phyloP scores from a whole-genome alignment of 2,888 invertebrate species.

The Gisinianus flammeolus region DNA sequence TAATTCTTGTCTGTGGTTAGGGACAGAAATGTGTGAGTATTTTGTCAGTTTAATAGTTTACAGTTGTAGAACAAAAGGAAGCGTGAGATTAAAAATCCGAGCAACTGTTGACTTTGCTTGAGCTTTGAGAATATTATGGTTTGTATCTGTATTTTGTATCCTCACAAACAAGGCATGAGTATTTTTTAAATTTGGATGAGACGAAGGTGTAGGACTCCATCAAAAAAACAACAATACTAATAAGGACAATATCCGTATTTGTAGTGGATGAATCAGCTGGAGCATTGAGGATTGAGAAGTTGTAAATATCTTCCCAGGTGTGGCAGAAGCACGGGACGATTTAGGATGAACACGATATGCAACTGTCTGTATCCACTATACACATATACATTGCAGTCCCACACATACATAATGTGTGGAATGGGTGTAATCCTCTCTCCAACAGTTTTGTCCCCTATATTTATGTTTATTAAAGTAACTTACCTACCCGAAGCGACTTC shows the following conservation, averaged over 20 bases:
- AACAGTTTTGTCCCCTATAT: not conserved
- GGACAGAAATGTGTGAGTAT: not conserved
- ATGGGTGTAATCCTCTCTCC: too few species aligned
- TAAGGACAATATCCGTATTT: not conserved
- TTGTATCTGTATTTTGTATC: not conserved
- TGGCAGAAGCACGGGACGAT: too few species aligned
- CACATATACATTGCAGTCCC: not conserved
- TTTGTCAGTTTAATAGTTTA: not conserved
- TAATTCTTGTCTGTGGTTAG: not conserved
- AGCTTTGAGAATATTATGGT: conserved; percentile 1
- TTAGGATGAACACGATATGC: too few species aligned
- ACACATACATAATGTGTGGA: too few species aligned
- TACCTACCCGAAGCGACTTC: conserved; percentile 31
- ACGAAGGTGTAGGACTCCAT: not conserved
- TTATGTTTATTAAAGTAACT: not conserved
- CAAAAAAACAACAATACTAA: not conserved
- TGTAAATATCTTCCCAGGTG: conserved; percentile 25
- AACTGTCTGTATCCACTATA: not conserved
- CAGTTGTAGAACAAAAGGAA: conserved; percentile 21
- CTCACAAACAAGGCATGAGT: not conserved
- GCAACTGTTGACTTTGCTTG: not conserved
- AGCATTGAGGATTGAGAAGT: not conserved
- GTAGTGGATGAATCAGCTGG: not conserved
- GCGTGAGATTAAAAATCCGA: conserved; percentile 20
- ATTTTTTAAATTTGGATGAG: not conserved